Conservation (phyloP, 2,888 invertebrate genomes). For the Anorthoa munda region DNA sequence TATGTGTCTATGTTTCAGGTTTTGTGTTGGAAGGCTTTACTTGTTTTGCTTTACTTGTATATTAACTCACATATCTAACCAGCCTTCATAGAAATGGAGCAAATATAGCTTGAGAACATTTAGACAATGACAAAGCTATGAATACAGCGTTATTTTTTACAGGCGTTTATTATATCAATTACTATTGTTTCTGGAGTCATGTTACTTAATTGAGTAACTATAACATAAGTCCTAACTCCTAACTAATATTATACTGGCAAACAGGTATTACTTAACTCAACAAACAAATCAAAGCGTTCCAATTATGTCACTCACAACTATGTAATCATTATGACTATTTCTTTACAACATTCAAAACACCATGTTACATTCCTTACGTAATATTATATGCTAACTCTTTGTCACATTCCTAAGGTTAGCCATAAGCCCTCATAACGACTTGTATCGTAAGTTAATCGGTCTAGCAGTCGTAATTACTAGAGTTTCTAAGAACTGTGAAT, state of each 20-base stretch:
- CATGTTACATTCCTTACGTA: neutral
- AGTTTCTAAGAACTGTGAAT: slow-evolving; percentile 41
- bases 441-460: slow-evolving; percentile 18
- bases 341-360: neutral
- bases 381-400: slow-evolving; percentile 7
- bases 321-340: neutral
- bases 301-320: slow-evolving; percentile 16
- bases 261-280: no score
- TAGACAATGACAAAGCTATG: no score
- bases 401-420: neutral
- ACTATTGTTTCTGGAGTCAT: neutral
- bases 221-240: no score
- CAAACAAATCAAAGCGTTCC: neutral
- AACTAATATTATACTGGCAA: neutral
- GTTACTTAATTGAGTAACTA: neutral
- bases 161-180: no score
- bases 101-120: no score
- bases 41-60: slow-evolving; percentile 24
- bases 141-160: no score
- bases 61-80: no score
- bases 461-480: slow-evolving; percentile 19
- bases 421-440: neutral
- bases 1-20: neutral
- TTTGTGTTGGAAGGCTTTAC: neutral
- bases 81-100: no score